phyloP scores from a whole-genome alignment of 1,140 invertebrate genomes.

The Macrobrachium nipponense region DNA sequence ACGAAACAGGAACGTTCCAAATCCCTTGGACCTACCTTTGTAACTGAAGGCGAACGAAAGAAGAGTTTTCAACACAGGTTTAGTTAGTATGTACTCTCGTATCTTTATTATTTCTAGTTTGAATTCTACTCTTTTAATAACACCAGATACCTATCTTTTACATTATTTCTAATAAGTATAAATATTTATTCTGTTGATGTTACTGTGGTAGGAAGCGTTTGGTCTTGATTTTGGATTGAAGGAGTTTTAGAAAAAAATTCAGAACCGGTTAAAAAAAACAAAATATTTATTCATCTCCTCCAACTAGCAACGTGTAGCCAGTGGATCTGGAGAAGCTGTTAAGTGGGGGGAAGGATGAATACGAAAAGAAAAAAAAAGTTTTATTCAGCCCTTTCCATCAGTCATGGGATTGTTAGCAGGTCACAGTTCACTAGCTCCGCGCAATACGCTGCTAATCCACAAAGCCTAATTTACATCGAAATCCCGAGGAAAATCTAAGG shows the following conservation, averaged over 20 bases:
- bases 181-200: too few species aligned
- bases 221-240: too few species aligned
- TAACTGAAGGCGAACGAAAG: too few species aligned
- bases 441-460: background rate
- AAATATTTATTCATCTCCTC: background rate
- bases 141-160: too few species aligned
- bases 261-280: background rate
- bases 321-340: background rate
- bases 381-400: background rate
- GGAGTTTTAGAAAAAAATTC: background rate
- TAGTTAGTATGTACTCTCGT: too few species aligned
- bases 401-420: slow-evolving; percentile 7
- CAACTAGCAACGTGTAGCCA: background rate
- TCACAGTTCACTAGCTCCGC: slow-evolving; percentile 7
- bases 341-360: background rate
- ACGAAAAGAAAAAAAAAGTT: background rate
- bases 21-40: too few species aligned
- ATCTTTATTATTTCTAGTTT: too few species aligned
- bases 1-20: too few species aligned
- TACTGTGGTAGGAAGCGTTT: too few species aligned
- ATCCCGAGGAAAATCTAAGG: background rate
- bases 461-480: background rate
- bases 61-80: too few species aligned
- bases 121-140: too few species aligned
- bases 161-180: too few species aligned